phyloP scores from a whole-genome alignment of 1,140 invertebrate species.

The Lordiphosa clarofinis region DNA sequence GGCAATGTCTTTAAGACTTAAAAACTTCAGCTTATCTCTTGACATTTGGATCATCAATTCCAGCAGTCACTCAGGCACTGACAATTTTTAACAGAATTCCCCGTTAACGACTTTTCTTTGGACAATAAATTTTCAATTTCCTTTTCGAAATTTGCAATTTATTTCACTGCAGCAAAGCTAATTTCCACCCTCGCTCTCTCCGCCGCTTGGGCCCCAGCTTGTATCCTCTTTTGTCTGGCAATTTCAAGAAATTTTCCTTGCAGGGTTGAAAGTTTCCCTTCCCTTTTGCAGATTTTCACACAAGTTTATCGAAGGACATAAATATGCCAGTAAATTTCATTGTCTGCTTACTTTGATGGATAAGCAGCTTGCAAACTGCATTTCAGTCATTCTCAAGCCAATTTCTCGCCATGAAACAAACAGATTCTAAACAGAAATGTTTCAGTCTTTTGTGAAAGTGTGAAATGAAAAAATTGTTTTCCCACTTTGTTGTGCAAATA shows the following conservation, averaged over 20 bases:
- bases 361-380: constrained; percentile 8
- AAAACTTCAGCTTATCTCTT: constrained; percentile 42
- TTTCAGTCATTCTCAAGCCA: constrained; percentile 1
- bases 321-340: constrained; percentile 36
- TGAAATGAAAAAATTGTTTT: constrained; percentile 20
- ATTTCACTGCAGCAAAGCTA: constrained; percentile 42
- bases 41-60: constrained; percentile 39
- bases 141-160: constrained; percentile 58
- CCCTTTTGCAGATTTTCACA: constrained; percentile 11
- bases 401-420: constrained; percentile 14
- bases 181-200: constrained; percentile 20
- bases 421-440: constrained; percentile 5
- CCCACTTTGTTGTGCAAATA: constrained; percentile 49
- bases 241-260: constrained; percentile 38
- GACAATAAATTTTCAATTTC: constrained; percentile 66
- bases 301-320: constrained; percentile 30
- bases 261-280: constrained; percentile 10
- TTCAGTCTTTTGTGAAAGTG: not conserved
- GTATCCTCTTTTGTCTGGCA: constrained; percentile 18
- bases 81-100: not conserved
- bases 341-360: constrained; percentile 27
- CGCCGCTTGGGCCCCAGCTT: no score
- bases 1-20: constrained; percentile 27
- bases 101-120: constrained; percentile 31
- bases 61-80: constrained; percentile 4